Evolutionary conservation across 1,140 invertebrate genomes (phyloP), one percentile per base, ranked within the genome.

Genomic region (Drosophila arizonae): DNA sequence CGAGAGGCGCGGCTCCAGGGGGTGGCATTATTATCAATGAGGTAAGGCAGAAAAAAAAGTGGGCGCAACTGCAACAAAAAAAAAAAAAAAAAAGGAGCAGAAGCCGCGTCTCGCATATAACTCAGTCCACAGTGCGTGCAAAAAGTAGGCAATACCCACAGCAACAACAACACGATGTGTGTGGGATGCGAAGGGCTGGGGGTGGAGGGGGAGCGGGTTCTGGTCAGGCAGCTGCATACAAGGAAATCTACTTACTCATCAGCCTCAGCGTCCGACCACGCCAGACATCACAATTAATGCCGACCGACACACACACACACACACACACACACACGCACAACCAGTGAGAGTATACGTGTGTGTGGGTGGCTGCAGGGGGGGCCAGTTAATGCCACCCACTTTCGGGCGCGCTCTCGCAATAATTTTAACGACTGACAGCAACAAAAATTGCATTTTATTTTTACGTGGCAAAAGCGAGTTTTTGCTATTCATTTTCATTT

Each of bases 381-480:
- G 50, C 61, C 84, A 77, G 82, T 82, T 87, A 87, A 87, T 87
- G 84, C 82, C 82, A 77, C 82, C 84, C 81, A 87, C 52, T 41
- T 48, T 51, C 17, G 36, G 64, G 43, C 43, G 41, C 13, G 56
- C 64, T 51, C 39, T 54, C 36, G 70, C 79, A 77, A 77, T 87
- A 87, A 82, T 87, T 88, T 82, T 86, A 76, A 82, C 73, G 65
- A 46, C 54, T 41, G 52, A 72, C 84, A 76, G 76, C 76, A 88
- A 88, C 84, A 87, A 87, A 87, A 87, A 87, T 87, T 82, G 79
- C 84, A 87, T 87, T 87, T 87, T 87, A 88, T 87, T 88, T 87
- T 87, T 77, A 72, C 79, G 58, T 61, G 64, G 43, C 43, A 55
- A 63, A 64, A 41, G 63, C 67, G 64, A 68, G 60, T 41, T 51